Evolutionary conservation across 2,888 invertebrate genomes (phyloP).

Genomic region (Leptinotarsa juncta): DNA sequence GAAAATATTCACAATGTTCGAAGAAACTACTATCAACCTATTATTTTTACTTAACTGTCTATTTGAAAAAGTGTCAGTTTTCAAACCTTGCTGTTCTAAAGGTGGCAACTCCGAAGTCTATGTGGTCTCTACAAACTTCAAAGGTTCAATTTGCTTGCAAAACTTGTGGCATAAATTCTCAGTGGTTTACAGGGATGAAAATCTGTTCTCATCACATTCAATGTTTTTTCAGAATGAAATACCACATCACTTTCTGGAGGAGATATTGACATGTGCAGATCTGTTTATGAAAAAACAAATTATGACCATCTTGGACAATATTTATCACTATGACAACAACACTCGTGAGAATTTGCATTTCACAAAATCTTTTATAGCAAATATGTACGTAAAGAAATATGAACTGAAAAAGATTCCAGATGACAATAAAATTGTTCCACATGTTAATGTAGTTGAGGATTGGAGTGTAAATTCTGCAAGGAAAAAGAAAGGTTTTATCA

Average conservation of each 20-base stretch:
- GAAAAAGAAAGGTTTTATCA: conserved; percentile 27
- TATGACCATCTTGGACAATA: conserved; percentile 75
- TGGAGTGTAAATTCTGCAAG: conserved; percentile 33
- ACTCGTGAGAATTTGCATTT: conserved; percentile 47
- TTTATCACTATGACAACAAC: conserved; percentile 70
- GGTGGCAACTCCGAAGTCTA: conserved; percentile 96
- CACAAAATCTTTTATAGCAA: conserved; percentile 65
- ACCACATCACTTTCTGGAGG: conserved; percentile 73
- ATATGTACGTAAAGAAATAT: conserved; percentile 72
- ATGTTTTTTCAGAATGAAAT: conserved; percentile 73
- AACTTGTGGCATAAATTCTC: conserved; percentile 59
- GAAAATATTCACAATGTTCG: conserved; percentile 93
- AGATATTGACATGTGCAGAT: conserved; percentile 73
- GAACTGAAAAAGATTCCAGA: conserved; percentile 68
- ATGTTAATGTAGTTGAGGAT: conserved; percentile 58
- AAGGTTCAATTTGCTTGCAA: conserved; percentile 63
- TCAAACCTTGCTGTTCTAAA: conserved; percentile 93
- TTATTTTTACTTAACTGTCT: conserved; percentile 82
- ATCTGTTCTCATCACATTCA: conserved; percentile 55
- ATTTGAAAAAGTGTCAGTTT: conserved; percentile 80
- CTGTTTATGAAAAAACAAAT: conserved; percentile 78
- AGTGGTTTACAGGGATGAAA: conserved; percentile 22
- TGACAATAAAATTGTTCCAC: conserved; percentile 67
- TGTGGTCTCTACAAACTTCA: conserved; percentile 77
- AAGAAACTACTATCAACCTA: conserved; percentile 81